Evolutionary conservation across 2,797 vertebrate genomes (phyloP), one percentile per base, ranked within the genome.

Genomic region (Phoebastria nigripes): DNA sequence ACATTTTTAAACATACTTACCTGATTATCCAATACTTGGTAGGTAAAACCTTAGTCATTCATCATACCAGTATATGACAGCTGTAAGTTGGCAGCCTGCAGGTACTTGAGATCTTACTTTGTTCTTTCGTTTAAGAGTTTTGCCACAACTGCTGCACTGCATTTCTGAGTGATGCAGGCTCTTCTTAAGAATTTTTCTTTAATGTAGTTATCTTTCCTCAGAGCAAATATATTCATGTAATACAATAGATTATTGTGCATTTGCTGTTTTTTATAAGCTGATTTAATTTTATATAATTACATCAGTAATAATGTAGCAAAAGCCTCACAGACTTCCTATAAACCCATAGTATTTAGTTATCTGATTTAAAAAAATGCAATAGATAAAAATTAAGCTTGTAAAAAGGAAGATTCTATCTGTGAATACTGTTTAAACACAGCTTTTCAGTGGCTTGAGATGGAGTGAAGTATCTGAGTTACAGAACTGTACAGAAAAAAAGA

Each of bases 291-390:
- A 29, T n/a, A 9, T 94, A 82, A 89, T 94, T 87, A 39, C 44
- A 54, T 95, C 44, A 93, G 31, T 85, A 84, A 76, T 87, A 91
- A 83, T 15, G 41, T 88, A 90, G 47, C 69, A 91, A 88, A 94
- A 90, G 70, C 86, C 47, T 89, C 65, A 63, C 65, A 91, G 93
- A 88, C 92, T 90, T 96, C 87, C 86, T 74, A 67, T 63, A 94
- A 93, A 84, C 47, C 26, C 55, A 16, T 11, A 62, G 37, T 56
- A 79, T 76, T 91, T 90, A 82, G 61, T 25, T 58, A 71, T 3
- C 62, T 76, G 39, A 82, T 93, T 90, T 78, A 2, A 83, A 94
- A 94, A 83, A 76, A 70, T 63, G 59, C 51, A 84, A 31, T 31
- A 78, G 58, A 52, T 90, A 72, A 94, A 87, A 94, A 70, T 51